A percentile compares a stretch with the other conserved stretches of the same genome.
phyloP scores from a whole-genome alignment of 2,888 invertebrate species.

The Netelia inedita region DNA sequence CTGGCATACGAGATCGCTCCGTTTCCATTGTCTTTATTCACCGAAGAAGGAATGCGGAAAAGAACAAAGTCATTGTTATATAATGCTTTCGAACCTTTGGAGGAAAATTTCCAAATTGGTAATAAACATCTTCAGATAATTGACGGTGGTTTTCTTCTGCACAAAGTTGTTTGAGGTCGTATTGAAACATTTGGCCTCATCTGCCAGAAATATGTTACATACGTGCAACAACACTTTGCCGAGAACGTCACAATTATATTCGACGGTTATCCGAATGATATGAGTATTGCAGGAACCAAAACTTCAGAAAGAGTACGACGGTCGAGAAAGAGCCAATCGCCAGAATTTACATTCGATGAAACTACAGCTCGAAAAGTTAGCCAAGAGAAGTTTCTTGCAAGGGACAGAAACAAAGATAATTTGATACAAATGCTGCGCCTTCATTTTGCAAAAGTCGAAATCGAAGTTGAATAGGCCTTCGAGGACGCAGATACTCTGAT shows the following conservation, averaged over 20 bases:
- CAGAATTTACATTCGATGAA: constrained; percentile 68
- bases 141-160: constrained; percentile 41
- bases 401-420: constrained; percentile 69
- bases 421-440: constrained; percentile 69
- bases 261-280: constrained; percentile 19
- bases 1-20: constrained; percentile 62
- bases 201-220: constrained; percentile 16
- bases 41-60: constrained; percentile 65
- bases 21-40: constrained; percentile 64
- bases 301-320: constrained; percentile 57
- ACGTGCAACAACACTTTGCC: constrained; percentile 18
- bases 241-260: constrained; percentile 11
- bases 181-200: constrained; percentile 27
- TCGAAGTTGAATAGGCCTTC: constrained; percentile 36
- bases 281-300: constrained; percentile 14
- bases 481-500: constrained; percentile 59
- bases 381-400: constrained; percentile 73
- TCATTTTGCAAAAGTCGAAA: constrained; percentile 37
- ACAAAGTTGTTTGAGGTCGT: constrained; percentile 43
- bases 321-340: constrained; percentile 51
- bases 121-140: constrained; percentile 9
- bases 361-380: constrained; percentile 54
- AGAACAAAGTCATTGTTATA: constrained; percentile 60
- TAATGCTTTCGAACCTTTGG: constrained; percentile 73
- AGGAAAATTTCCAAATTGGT: background rate